Percentiles rank a stretch among this genome's conserved stretches.
These are phyloP conservation scores for Drosophila testacea DNA, from an alignment of 2,888 invertebrate species.

Conservation along the genomic window DNA sequence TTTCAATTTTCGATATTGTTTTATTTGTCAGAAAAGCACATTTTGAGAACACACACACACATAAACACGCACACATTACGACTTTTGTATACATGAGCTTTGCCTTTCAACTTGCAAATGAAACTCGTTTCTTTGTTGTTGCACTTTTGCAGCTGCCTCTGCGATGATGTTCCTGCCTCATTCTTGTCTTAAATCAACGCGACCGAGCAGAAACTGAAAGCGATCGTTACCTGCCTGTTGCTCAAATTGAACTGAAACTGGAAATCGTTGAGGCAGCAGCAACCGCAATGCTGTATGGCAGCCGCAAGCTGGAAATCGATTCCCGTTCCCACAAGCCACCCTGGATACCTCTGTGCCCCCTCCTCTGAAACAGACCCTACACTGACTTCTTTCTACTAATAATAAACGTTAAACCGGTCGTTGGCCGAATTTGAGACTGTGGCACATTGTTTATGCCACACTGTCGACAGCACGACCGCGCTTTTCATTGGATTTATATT, in stretches of 20 bases:
- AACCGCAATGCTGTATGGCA: conserved; percentile 9
- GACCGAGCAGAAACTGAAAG: conserved; percentile 53
- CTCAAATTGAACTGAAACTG: conserved; percentile 81
- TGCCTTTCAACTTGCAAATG: conserved; percentile 59
- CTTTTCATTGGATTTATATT: conserved; percentile 53
- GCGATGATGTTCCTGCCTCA: conserved; percentile 46
- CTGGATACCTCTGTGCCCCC: conserved; percentile 24
- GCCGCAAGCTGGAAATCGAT: conserved; percentile 49
- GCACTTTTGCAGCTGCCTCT: conserved; percentile 77
- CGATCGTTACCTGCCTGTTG: conserved; percentile 72
- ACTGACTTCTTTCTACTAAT: conserved; percentile 11
- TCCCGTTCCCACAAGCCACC: conserved; percentile 71
- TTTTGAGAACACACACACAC: conserved; percentile 24
- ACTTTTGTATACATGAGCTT: conserved; percentile 16
- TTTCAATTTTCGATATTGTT: conserved; percentile 36
- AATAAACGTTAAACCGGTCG: conserved; percentile 61
- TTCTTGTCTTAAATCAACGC: conserved; percentile 63
- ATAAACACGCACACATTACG: conserved; percentile 27
- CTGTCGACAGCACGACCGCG: conserved; percentile 40
- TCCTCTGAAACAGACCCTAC: neutral
- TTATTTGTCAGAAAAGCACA: conserved; percentile 29
- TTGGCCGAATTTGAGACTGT: conserved; percentile 73
- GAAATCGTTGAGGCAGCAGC: conserved; percentile 59
- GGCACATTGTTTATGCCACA: conserved; percentile 70
- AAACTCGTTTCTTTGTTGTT: conserved; percentile 65